A percentile compares a stretch with the other conserved stretches of the same genome.
phyloP scores from a whole-genome alignment of 2,888 invertebrate species.

The Ornithoptera alexandrae region DNA sequence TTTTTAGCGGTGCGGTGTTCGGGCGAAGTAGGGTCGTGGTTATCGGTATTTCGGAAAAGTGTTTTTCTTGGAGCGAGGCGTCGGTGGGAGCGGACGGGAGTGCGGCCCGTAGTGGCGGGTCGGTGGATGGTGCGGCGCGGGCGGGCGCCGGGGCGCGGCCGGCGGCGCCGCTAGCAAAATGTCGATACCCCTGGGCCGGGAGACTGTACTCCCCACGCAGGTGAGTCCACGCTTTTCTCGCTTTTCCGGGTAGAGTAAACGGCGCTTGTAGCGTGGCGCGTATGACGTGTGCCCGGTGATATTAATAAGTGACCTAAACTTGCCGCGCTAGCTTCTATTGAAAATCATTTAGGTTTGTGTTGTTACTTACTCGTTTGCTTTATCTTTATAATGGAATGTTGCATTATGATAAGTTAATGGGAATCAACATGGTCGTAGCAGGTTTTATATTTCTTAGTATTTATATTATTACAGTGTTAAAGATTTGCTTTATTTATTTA shows the following conservation, averaged over 20 bases:
- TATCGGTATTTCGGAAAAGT: slow-evolving; percentile 59
- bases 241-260: slow-evolving; percentile 37
- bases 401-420: not conserved
- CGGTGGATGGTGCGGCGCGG: slow-evolving; percentile 74
- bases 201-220: slow-evolving; percentile 75
- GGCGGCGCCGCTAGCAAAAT: slow-evolving; percentile 77
- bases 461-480: not conserved
- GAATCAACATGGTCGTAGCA: not conserved
- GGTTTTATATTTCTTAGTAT: not conserved
- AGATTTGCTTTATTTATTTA: not conserved
- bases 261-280: slow-evolving; percentile 19
- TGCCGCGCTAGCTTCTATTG: slow-evolving; percentile 15
- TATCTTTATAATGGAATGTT: slow-evolving; percentile 19
- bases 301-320: slow-evolving; percentile 25
- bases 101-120: slow-evolving; percentile 57
- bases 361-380: slow-evolving; percentile 17
- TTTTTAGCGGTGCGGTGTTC: slow-evolving; percentile 41
- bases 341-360: slow-evolving; percentile 24
- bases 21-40: slow-evolving; percentile 45
- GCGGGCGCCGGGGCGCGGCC: slow-evolving; percentile 78
- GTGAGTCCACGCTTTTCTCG: slow-evolving; percentile 59
- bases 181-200: slow-evolving; percentile 79
- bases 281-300: slow-evolving; percentile 19
- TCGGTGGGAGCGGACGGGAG: slow-evolving; percentile 50
- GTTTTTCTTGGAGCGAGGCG: slow-evolving; percentile 67